Evolutionary conservation across 2,113 vertebrate genomes (phyloP).

Genomic region (Otus sunia): DNA sequence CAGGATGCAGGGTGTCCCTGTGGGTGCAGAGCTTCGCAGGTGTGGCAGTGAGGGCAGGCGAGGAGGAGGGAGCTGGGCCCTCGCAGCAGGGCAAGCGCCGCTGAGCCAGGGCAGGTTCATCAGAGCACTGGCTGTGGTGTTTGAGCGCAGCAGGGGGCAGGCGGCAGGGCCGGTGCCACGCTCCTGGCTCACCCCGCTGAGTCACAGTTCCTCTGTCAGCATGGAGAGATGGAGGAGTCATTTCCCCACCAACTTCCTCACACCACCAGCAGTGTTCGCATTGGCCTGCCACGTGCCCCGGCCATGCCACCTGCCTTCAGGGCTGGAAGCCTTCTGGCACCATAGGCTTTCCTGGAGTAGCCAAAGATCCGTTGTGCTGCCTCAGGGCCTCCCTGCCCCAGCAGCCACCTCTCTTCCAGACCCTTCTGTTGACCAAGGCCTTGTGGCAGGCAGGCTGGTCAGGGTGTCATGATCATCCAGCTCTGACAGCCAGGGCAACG

Average conservation of each 20-base stretch:
- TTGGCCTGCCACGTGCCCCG: accelerated
- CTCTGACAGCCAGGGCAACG: background rate
- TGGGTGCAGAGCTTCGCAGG: background rate
- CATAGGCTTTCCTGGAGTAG: background rate
- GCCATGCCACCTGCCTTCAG: accelerated
- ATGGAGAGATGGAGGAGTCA: accelerated
- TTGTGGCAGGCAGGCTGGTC: accelerated
- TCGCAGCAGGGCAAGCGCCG: accelerated
- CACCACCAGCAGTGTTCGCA: accelerated
- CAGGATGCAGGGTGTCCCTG: background rate
- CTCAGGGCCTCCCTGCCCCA: background rate
- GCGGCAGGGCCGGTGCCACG: accelerated
- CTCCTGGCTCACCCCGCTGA: background rate
- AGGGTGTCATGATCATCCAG: background rate
- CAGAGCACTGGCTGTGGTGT: accelerated
- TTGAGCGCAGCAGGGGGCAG: background rate
- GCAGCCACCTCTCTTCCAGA: accelerated
- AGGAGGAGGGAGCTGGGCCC: background rate
- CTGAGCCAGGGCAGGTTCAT: accelerated
- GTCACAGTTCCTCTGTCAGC: background rate
- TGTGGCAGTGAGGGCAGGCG: accelerated
- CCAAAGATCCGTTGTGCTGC: background rate
- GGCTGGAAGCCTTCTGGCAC: background rate
- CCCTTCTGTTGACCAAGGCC: background rate
- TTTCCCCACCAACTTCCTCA: background rate